A percentile compares a stretch with the other conserved stretches of the same genome.
Evolutionary conservation across 2,888 invertebrate genomes (phyloP).

Genomic region (Myathropa florea): DNA sequence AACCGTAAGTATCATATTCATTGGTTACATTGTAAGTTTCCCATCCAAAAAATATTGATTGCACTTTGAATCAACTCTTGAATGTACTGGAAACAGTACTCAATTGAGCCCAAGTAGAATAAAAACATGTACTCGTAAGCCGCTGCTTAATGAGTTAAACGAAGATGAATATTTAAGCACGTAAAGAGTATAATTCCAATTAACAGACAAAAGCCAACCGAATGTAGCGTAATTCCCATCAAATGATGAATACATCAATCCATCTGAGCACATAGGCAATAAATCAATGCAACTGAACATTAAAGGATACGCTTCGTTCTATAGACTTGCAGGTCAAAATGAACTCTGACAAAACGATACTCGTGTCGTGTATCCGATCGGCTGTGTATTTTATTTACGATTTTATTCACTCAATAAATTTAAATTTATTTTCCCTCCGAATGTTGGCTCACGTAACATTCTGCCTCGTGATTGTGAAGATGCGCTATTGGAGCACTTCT

Average conservation of each 20-base stretch:
- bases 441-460: background rate
- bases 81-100: too few relatives aligned
- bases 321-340: background rate
- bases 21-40: too few relatives aligned
- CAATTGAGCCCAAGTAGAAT: too few relatives aligned
- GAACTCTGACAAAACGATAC: background rate
- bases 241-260: background rate
- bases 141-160: too few relatives aligned
- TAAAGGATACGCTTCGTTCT: background rate
- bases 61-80: too few relatives aligned
- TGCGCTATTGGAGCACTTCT: constrained; percentile 43
- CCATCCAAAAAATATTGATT: too few relatives aligned
- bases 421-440: constrained; percentile 29
- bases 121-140: too few relatives aligned
- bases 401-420: constrained; percentile 47
- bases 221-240: background rate
- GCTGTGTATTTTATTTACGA: background rate
- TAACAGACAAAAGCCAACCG: background rate
- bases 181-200: background rate
- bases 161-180: too few relatives aligned
- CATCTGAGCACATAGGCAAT: too few relatives aligned
- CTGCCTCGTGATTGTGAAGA: background rate
- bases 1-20: too few relatives aligned
- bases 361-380: background rate
- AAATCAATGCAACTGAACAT: background rate